Percentiles rank a stretch among this genome's conserved stretches.
Evolutionary conservation across 2,888 invertebrate species (phyloP).

Genomic region (Suillia variegata): DNA sequence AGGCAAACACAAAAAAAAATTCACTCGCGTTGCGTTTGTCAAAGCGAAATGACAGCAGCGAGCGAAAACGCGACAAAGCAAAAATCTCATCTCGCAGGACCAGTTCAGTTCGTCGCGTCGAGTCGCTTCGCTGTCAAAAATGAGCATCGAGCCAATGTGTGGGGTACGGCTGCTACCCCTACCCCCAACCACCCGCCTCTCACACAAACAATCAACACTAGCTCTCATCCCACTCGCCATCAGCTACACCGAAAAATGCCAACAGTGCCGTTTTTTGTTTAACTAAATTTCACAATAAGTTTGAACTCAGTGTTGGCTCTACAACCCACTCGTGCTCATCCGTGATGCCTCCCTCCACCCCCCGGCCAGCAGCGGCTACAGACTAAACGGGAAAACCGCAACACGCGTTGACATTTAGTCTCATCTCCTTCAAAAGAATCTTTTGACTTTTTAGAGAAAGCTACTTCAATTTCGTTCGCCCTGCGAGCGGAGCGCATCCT

Average conservation of each 20-base stretch:
- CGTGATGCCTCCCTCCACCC: background rate
- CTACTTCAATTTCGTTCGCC: background rate
- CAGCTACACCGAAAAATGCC: background rate
- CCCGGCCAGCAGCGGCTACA: background rate
- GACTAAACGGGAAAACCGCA: conserved; percentile 4
- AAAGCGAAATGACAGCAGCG: conserved; percentile 39
- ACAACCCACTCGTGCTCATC: too few relatives aligned
- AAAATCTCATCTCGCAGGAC: conserved; percentile 47
- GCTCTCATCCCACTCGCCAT: background rate
- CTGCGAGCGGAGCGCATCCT: background rate
- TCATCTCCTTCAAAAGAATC: conserved; percentile 9
- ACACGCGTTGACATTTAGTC: conserved; percentile 21
- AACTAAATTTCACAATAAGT: conserved; percentile 13
- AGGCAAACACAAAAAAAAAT: conserved; percentile 45
- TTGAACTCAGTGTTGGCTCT: conserved; percentile 5
- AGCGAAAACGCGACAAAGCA: conserved; percentile 52
- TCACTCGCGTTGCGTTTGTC: conserved; percentile 54
- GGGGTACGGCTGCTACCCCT: background rate
- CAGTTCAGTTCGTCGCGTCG: background rate
- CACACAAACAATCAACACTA: background rate
- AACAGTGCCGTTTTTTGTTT: too few relatives aligned
- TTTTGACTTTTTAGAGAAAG: background rate
- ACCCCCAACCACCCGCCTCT: background rate
- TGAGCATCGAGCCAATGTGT: background rate
- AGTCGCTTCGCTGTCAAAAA: background rate